A percentile compares a stretch with the other conserved stretches of the same genome.
phyloP scores from a whole-genome alignment of 2,797 vertebrate species.

The Rhynchotus rufescens region DNA sequence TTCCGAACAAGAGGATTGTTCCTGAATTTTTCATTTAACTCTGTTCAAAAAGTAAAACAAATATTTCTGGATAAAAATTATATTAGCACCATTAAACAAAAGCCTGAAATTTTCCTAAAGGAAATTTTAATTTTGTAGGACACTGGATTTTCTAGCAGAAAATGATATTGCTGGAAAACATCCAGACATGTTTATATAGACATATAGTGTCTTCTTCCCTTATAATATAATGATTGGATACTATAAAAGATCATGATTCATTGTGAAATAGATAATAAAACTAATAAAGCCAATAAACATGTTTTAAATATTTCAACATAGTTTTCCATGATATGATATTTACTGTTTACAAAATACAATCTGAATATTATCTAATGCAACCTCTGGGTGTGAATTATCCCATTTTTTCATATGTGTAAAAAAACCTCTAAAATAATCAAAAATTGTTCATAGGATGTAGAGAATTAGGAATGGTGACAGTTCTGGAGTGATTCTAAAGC shows the following conservation, averaged over 20 bases:
- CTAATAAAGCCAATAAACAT: background rate
- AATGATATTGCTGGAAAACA: background rate
- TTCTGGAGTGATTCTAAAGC: background rate
- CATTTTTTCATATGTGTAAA: conserved; percentile 19
- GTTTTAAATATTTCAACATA: background rate
- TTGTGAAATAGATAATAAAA: background rate
- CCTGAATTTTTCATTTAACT: background rate
- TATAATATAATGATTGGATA: background rate
- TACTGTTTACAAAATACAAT: background rate
- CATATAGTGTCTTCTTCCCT: background rate
- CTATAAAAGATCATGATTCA: background rate
- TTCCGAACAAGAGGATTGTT: background rate
- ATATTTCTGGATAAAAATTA: background rate
- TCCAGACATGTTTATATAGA: background rate
- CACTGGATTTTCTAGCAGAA: background rate
- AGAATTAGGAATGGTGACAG: background rate
- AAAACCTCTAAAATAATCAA: background rate
- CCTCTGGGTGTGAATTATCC: conserved; percentile 40
- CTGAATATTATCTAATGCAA: conserved; percentile 21
- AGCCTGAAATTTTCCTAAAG: background rate
- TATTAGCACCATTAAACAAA: background rate
- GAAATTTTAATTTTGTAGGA: background rate
- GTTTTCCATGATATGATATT: background rate
- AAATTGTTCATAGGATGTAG: background rate
- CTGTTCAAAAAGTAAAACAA: background rate